Conservation (phyloP, 2,113 vertebrate species). For the Ailuropoda melanoleuca region DNA sequence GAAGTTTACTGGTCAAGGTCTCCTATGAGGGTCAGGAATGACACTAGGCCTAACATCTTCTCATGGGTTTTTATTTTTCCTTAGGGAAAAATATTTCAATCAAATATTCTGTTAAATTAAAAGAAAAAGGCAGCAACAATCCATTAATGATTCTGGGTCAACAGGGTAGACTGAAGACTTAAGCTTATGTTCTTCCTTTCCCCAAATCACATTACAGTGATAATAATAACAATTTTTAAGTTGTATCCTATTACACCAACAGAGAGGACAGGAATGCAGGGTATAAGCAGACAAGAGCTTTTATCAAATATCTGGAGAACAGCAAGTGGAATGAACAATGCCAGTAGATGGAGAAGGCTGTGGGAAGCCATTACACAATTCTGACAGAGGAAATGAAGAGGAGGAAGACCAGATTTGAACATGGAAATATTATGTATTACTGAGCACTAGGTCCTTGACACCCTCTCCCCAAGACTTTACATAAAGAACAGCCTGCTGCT, state of each 20-base stretch:
- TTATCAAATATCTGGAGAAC: background rate
- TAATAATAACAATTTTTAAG: background rate
- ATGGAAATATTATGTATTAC: background rate
- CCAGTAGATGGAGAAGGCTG: background rate
- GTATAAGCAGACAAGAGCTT: background rate
- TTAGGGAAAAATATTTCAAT: background rate
- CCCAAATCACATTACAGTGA: background rate
- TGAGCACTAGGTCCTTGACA: background rate
- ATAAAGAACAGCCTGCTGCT: background rate
- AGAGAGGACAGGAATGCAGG: background rate
- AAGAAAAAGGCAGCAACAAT: background rate
- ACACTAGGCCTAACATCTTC: background rate
- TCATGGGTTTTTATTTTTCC: background rate
- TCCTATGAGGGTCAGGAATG: background rate
- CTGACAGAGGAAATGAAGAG: constrained; percentile 9
- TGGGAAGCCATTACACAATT: background rate
- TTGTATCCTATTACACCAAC: background rate
- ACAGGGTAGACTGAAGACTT: background rate
- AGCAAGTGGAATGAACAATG: background rate
- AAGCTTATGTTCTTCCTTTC: background rate
- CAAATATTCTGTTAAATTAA: background rate
- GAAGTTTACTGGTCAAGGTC: background rate
- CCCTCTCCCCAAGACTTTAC: background rate
- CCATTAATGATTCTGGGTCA: background rate
- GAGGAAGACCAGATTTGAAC: background rate